Conservation (phyloP, 2,113 vertebrate genomes). For the Oreochromis tanganicae region DNA sequence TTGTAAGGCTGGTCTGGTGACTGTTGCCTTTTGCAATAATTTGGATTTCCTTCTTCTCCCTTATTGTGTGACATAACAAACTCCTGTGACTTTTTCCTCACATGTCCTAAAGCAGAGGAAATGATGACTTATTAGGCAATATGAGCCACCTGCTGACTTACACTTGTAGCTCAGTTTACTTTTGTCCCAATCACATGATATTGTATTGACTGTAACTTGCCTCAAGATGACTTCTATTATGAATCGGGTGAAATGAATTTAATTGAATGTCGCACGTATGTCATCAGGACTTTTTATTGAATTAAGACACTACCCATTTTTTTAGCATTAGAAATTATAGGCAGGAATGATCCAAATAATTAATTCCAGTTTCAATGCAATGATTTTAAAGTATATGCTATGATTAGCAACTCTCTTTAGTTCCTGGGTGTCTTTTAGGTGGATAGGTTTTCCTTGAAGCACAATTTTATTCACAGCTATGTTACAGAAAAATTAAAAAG, state of each 20-base stretch:
- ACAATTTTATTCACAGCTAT: not conserved
- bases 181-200: not conserved
- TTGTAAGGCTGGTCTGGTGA: slow-evolving; percentile 21
- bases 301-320: not conserved
- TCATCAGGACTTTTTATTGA: not conserved
- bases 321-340: not conserved
- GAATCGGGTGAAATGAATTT: not conserved
- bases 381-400: not conserved
- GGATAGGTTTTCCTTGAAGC: not conserved
- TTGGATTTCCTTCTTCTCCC: not conserved
- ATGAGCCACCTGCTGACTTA: not conserved
- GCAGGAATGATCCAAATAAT: not conserved
- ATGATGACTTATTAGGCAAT: not conserved
- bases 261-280: fast-evolving
- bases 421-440: not conserved
- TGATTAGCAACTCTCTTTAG: not conserved
- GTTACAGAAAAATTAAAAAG: not conserved
- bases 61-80: not conserved
- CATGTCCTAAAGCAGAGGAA: not conserved
- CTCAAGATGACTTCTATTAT: not conserved
- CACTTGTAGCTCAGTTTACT: not conserved
- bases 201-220: not conserved
- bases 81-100: slow-evolving; percentile 17
- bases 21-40: not conserved
- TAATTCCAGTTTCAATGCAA: not conserved